Base-by-base conservation (phyloP, 2,888 invertebrate species). In the Trichogramma dendrolimi region DNA sequence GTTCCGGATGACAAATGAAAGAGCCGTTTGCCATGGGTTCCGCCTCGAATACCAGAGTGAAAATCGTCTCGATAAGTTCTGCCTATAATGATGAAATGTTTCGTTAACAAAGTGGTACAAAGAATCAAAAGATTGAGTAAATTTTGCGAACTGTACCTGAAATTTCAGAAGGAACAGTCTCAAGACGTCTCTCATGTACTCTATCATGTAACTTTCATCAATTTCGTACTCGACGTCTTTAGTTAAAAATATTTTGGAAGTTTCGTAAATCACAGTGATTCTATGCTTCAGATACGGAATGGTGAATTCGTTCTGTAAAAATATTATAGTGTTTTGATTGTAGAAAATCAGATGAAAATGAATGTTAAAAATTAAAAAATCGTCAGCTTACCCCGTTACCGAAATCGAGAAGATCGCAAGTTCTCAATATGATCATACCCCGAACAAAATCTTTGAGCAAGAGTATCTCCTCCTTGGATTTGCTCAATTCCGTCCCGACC, bases 1-100 rank as follows among this genome's bases (percentile, higher is more conserved):
- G 68, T 62, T 75, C 72, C 1, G 80, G 80, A 57, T 78, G 73
- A 11, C 66, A 68, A 4, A 75, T 65, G 14, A 47, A 27, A 27
- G 27, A 27, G 27, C 27, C 27, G 2, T 27, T 27, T 27, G 27
- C 27, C 3, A 27, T 27, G 27, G 27, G 27, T 27, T 27, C 27
- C 27, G 27, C 27, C 2, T 27, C 27, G 3, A 27, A 27, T 27
- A 27, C 27, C 27, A 27, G 27, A 2, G 27, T 27, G 27, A 27
- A 27, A 27, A 27, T 27, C 27, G 27, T 27, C 27, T 27, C 27
- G 27, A 27, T 27, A 27, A 27, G 27, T 27, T 27, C 27, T 27
- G 27, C 8, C 48, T 6, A 14, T 11, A 48, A 48, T 48, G 11
- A 11, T 11, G 48, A 11, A 5, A 48, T 6, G 11, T 48, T 27